Evolutionary conservation across 2,797 vertebrate genomes (phyloP).

Genomic region (Mus spretus): DNA sequence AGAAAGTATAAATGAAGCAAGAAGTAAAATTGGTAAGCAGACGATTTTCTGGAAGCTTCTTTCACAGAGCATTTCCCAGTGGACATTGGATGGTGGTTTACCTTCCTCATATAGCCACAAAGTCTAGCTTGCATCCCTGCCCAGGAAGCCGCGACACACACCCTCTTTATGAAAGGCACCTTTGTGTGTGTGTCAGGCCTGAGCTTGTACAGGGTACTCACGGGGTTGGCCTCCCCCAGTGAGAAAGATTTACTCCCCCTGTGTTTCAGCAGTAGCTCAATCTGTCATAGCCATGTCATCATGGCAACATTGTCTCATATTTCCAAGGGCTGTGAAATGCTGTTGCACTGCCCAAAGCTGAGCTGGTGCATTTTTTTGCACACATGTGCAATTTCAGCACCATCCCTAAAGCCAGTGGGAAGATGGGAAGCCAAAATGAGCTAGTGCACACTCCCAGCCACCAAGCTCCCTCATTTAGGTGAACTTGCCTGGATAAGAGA

Average conservation of each 20-base stretch:
- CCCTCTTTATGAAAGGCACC: background rate
- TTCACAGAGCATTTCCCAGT: background rate
- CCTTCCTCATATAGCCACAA: background rate
- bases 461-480: background rate
- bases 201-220: background rate
- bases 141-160: background rate
- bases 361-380: background rate
- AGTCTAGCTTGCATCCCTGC: background rate
- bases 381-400: background rate
- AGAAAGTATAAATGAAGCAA: slow-evolving; percentile 91
- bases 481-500: background rate
- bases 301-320: background rate
- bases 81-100: background rate
- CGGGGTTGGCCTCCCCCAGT: background rate
- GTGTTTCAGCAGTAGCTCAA: background rate
- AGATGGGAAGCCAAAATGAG: background rate
- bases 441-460: background rate
- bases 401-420: background rate
- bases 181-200: background rate
- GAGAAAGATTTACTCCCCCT: background rate
- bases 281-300: background rate
- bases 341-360: background rate
- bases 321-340: background rate
- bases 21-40: slow-evolving; percentile 95
- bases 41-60: slow-evolving; percentile 1